A percentile compares a stretch with the other conserved stretches of the same genome.
phyloP scores from a whole-genome alignment of 2,113 vertebrate species.

The Melanerpes aurifrons region DNA sequence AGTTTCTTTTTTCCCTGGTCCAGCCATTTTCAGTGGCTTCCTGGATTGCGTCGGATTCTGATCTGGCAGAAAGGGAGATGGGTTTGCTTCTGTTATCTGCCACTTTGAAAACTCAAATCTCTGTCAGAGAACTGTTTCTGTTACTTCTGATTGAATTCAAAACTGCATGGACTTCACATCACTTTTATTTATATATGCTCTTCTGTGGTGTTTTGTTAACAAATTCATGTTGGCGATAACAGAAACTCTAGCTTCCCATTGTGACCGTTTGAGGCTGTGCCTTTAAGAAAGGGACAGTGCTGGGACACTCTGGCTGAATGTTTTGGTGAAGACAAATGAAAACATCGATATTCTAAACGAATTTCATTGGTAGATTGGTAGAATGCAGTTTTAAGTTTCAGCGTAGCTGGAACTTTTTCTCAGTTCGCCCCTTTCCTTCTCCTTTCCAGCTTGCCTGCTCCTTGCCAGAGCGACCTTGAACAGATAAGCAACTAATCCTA shows the following conservation, averaged over 20 bases:
- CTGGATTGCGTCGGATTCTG: neutral
- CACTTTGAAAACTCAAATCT: neutral
- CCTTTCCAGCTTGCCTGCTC: no score
- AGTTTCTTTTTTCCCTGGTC: neutral
- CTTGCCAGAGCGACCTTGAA: no score
- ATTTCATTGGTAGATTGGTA: no score
- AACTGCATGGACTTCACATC: neutral
- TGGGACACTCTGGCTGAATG: no score
- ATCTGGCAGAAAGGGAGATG: neutral
- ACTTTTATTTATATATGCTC: neutral
- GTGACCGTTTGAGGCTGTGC: no score
- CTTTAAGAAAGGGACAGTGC: no score
- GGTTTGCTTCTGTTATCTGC: neutral
- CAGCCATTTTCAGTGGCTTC: neutral
- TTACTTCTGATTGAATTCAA: conserved; percentile 5
- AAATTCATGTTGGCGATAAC: neutral
- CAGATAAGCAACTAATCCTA: no score
- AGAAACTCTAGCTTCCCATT: neutral
- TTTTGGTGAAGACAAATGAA: no score
- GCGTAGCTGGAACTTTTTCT: no score
- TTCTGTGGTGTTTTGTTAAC: neutral
- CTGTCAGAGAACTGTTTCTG: neutral
- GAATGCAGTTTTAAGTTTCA: no score
- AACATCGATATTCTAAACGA: no score
- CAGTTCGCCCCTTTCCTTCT: no score